A percentile compares a stretch with the other conserved stretches of the same genome.
phyloP scores from a whole-genome alignment of 2,888 invertebrate species.

The Deladenus siricidicola region DNA sequence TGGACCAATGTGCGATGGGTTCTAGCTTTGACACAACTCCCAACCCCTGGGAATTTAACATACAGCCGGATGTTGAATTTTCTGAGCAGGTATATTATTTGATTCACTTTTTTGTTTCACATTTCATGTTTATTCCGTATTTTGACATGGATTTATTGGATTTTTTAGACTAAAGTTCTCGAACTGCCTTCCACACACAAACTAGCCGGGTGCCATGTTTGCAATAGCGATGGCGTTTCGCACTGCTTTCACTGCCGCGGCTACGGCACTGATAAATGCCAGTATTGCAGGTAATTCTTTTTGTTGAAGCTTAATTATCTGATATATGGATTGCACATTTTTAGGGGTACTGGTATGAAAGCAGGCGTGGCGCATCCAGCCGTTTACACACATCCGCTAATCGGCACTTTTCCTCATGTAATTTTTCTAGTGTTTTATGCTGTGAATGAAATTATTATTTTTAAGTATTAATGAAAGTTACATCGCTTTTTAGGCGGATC shows the following conservation, averaged over 20 bases:
- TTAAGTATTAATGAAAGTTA: background rate
- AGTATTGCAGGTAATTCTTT: slow-evolving; percentile 40
- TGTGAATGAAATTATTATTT: background rate
- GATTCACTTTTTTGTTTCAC: background rate
- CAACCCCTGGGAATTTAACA: slow-evolving; percentile 52
- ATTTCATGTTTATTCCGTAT: background rate
- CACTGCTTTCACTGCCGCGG: slow-evolving; percentile 53
- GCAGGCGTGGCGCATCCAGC: slow-evolving; percentile 53
- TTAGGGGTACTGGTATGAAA: slow-evolving; percentile 54
- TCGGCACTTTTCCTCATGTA: slow-evolving; percentile 47
- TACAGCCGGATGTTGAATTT: slow-evolving; percentile 42
- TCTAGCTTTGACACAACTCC: slow-evolving; percentile 7
- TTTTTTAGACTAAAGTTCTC: slow-evolving; percentile 41
- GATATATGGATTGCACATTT: background rate
- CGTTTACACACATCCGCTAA: slow-evolving; percentile 52
- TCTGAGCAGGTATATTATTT: slow-evolving; percentile 39
- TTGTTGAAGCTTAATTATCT: background rate
- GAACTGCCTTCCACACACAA: slow-evolving; percentile 44
- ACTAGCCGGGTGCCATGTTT: slow-evolving; percentile 42
- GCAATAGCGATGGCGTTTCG: slow-evolving; percentile 43
- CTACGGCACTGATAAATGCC: slow-evolving; percentile 50
- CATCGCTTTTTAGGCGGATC: slow-evolving; percentile 34
- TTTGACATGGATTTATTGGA: background rate
- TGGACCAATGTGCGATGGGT: background rate
- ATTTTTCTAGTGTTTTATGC: too few species aligned